phyloP scores from a whole-genome alignment of 2,113 vertebrate genomes.

The Toxotes chatareus region DNA sequence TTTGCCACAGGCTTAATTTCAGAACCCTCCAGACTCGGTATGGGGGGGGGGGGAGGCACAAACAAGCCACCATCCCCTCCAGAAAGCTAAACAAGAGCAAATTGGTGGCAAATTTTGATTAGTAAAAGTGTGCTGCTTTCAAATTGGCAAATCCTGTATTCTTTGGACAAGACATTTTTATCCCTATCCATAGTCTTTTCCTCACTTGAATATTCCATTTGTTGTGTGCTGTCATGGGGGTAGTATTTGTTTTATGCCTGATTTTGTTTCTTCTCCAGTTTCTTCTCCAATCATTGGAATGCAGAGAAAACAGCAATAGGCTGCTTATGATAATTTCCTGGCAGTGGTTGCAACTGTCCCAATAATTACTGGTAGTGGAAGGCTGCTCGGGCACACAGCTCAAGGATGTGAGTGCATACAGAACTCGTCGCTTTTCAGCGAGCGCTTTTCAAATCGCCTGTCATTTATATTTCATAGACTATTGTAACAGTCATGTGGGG shows the following conservation, averaged over 20 bases:
- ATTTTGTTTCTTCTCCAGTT: constrained; percentile 54
- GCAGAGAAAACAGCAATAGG: constrained; percentile 65
- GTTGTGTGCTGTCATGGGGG: constrained; percentile 63
- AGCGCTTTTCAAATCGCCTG: background rate
- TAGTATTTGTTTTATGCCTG: constrained; percentile 61
- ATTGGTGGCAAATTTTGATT: constrained; percentile 78
- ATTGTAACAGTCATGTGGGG: constrained; percentile 7
- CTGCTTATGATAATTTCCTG: constrained; percentile 70
- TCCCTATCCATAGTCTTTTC: constrained; percentile 51
- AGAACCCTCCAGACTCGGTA: constrained; percentile 42
- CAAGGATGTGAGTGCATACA: background rate
- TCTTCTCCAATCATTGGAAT: constrained; percentile 55
- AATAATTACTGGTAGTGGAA: constrained; percentile 69
- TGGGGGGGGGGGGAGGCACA: constrained; percentile 18
- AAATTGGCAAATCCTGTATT: constrained; percentile 71
- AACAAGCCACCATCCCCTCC: constrained; percentile 62
- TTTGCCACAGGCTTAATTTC: constrained; percentile 69
- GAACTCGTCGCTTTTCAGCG: background rate
- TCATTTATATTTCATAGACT: constrained; percentile 35
- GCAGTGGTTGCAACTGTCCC: constrained; percentile 66
- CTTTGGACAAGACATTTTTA: constrained; percentile 68
- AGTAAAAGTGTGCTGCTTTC: constrained; percentile 51
- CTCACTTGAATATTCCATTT: constrained; percentile 75
- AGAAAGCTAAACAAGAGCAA: constrained; percentile 66
- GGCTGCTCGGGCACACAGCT: constrained; percentile 34